Percentiles rank a stretch among this genome's conserved stretches.
phyloP scores from a whole-genome alignment of 2,797 vertebrate species.

The Miichthys miiuy region DNA sequence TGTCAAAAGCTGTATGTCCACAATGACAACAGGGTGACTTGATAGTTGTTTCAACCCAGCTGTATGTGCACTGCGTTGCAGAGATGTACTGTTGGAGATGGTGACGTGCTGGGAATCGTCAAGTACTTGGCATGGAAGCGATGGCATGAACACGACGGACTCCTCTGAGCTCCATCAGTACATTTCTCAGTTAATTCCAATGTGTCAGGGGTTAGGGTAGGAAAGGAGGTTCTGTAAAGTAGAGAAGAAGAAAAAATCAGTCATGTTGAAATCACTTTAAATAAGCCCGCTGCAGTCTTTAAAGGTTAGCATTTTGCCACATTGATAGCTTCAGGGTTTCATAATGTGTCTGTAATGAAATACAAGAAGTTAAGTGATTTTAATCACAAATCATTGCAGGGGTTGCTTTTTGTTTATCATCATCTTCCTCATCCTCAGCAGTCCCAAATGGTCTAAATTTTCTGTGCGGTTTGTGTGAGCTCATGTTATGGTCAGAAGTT shows the following conservation, averaged over 20 bases:
- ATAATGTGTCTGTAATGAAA: not conserved
- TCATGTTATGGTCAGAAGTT: conserved; percentile 51
- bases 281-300: not conserved
- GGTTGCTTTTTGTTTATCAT: conserved; percentile 29
- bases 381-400: conserved; percentile 12
- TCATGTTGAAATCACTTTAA: conserved; percentile 8
- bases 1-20: conserved; percentile 54
- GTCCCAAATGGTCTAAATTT: conserved; percentile 28
- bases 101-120: conserved; percentile 62
- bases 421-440: conserved; percentile 35
- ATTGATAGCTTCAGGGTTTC: not conserved
- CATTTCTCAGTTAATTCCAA: conserved; percentile 71
- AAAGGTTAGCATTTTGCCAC: conserved; percentile 1
- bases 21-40: conserved; percentile 46
- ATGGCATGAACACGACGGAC: conserved; percentile 65
- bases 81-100: conserved; percentile 58
- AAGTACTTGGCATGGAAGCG: conserved; percentile 64
- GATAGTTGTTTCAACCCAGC: conserved; percentile 55
- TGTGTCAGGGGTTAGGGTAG: conserved; percentile 73
- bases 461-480: conserved; percentile 40
- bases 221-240: conserved; percentile 73
- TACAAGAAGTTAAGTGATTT: conserved; percentile 8
- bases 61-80: conserved; percentile 61
- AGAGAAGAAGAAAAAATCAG: conserved; percentile 24
- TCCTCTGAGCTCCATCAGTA: conserved; percentile 68